These are phyloP conservation scores for Drosophila willistoni DNA, from an alignment of 1,140 invertebrate species.

Conservation along the genomic window DNA sequence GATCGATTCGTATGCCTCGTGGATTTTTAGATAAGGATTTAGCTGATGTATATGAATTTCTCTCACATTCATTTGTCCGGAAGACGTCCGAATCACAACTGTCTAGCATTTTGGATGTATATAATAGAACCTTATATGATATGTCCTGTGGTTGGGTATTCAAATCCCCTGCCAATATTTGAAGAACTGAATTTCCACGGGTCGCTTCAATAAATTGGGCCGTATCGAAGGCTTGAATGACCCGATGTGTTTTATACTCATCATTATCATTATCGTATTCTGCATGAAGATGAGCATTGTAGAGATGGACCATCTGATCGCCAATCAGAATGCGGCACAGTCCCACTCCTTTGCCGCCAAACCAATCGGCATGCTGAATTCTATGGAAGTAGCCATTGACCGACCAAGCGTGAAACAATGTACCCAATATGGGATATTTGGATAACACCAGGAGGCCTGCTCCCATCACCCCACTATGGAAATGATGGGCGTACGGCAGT, in stretches of 20 bases:
- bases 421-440: conserved; percentile 92
- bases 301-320: conserved; percentile 89
- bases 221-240: conserved; percentile 96
- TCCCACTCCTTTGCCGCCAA: conserved; percentile 97
- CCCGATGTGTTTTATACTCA: conserved; percentile 94
- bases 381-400: conserved; percentile 99
- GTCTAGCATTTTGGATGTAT: conserved; percentile 83
- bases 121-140: conserved; percentile 87
- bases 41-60: conserved; percentile 91
- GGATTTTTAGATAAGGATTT: conserved; percentile 85
- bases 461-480: conserved; percentile 96
- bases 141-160: conserved; percentile 95
- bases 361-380: conserved; percentile 98
- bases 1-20: conserved; percentile 94
- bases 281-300: conserved; percentile 97
- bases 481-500: conserved; percentile 95
- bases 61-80: conserved; percentile 91
- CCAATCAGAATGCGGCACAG: conserved; percentile 90
- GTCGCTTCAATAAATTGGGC: conserved; percentile 96
- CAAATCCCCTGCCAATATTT: conserved; percentile 95
- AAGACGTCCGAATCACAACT: conserved; percentile 80
- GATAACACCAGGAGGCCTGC: conserved; percentile 97
- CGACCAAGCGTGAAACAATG: conserved; percentile 95
- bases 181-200: conserved; percentile 89
- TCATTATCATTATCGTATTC: conserved; percentile 94